Evolutionary conservation across 2,797 vertebrate genomes (phyloP).

Genomic region (Erithacus rubecula): DNA sequence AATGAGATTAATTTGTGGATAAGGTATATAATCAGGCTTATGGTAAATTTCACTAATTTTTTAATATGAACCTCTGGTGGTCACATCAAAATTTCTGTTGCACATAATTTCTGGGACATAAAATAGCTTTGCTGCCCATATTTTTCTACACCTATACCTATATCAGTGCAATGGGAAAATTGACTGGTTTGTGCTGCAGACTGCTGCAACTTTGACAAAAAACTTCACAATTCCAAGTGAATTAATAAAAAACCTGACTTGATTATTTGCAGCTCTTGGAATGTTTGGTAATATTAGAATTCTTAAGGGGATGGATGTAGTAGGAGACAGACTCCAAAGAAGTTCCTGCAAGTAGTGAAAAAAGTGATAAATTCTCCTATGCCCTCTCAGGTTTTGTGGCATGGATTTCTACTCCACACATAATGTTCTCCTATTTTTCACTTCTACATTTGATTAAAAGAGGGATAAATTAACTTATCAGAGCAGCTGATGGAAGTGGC

Average conservation of each 20-base stretch:
- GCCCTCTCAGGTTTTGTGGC: neutral
- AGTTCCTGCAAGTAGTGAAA: neutral
- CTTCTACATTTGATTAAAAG: neutral
- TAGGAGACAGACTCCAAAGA: neutral
- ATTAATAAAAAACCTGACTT: neutral
- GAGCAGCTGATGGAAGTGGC: neutral
- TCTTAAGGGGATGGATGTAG: neutral
- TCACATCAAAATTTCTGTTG: neutral
- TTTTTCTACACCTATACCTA: neutral
- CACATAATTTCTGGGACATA: neutral
- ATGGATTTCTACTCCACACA: neutral
- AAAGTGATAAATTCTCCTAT: neutral
- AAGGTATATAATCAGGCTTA: neutral
- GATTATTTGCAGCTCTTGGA: neutral
- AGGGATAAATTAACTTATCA: neutral
- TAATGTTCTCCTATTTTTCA: neutral
- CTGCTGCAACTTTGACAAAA: neutral
- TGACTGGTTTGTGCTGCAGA: neutral
- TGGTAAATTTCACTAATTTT: neutral
- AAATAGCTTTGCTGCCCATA: neutral
- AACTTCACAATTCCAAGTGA: neutral
- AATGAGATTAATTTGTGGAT: conserved; percentile 2
- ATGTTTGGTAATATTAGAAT: neutral
- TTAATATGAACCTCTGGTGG: neutral
- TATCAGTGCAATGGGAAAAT: neutral